These are phyloP conservation scores for Dugesia japonica DNA, from an alignment of 2,888 invertebrate genomes.

Conservation along the genomic window DNA sequence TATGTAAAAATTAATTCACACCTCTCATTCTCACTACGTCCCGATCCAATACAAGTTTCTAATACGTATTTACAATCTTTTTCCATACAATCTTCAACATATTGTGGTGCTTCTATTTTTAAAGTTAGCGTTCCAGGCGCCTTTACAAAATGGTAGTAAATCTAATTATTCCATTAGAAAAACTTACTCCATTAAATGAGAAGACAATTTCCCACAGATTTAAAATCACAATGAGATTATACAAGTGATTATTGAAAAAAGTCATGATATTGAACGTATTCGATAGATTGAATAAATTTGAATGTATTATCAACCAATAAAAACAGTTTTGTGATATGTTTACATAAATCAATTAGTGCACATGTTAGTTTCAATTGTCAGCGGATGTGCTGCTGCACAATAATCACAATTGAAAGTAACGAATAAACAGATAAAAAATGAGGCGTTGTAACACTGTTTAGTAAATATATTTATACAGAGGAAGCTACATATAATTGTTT, in stretches of 20 bases:
- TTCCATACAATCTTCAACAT: background rate
- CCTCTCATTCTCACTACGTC: constrained; percentile 2
- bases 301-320: background rate
- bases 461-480: background rate
- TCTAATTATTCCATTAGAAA: background rate
- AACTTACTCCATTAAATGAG: background rate
- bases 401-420: background rate
- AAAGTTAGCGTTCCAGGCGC: background rate
- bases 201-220: background rate
- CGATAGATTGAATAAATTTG: no score
- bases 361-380: background rate
- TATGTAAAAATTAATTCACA: no score
- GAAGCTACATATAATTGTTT: constrained; percentile 1
- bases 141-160: background rate
- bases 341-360: background rate
- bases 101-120: background rate
- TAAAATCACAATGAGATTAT: background rate
- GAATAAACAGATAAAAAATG: background rate
- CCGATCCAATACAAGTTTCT: background rate
- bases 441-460: background rate
- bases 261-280: background rate
- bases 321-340: background rate
- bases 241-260: background rate
- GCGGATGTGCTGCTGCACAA: background rate
- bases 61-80: background rate